Evolutionary conservation across 2,113 vertebrate species (phyloP).

Genomic region (Amazona vittata): DNA sequence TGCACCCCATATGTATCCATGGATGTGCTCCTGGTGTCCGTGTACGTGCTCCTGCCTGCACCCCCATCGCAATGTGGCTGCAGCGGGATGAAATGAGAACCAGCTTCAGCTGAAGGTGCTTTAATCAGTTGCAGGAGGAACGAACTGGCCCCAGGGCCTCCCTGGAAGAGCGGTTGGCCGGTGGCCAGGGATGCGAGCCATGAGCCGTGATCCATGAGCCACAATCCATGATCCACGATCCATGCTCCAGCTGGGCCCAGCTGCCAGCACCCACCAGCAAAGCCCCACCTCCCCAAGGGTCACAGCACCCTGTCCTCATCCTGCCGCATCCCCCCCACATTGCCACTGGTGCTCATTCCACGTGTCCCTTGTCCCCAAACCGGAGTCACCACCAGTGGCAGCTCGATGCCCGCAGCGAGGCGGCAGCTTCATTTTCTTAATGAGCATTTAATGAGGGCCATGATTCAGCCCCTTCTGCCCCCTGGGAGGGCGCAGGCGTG

Average conservation of each 20-base stretch:
- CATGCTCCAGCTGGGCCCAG: accelerated
- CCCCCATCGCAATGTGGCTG: neutral
- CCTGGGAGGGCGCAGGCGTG: neutral
- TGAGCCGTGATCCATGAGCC: too few relatives aligned
- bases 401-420: accelerated
- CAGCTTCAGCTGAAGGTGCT: neutral
- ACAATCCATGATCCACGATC: neutral
- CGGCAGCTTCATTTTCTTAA: conserved; percentile 8
- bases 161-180: neutral
- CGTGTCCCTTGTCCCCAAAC: neutral
- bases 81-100: neutral
- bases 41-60: neutral
- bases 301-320: accelerated
- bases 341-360: accelerated
- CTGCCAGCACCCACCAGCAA: neutral
- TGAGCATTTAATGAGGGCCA: neutral
- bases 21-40: neutral
- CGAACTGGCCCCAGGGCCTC: neutral
- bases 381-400: accelerated
- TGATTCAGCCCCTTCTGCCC: conserved; percentile 7
- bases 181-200: neutral
- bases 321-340: accelerated
- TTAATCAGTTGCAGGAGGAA: neutral
- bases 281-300: neutral
- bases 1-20: neutral